Evolutionary conservation across 2,888 invertebrate species (phyloP).

Genomic region (Allygus modestus): DNA sequence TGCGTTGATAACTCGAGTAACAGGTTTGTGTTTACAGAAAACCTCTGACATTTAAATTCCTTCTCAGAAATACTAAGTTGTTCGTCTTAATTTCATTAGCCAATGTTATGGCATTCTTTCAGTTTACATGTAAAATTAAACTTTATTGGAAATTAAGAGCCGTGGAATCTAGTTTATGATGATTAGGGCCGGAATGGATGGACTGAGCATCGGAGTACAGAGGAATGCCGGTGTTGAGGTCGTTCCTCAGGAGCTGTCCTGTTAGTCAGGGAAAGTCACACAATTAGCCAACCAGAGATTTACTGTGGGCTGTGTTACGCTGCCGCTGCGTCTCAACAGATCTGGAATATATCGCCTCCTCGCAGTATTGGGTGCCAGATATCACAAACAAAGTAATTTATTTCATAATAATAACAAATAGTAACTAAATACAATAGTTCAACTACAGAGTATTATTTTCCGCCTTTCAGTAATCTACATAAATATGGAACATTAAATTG

Average conservation of each 20-base stretch:
- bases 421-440: no score
- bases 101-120: conserved; percentile 34
- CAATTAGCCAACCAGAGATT: conserved; percentile 2
- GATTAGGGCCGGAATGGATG: conserved; percentile 12
- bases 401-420: no score
- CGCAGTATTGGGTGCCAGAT: no score
- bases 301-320: not conserved
- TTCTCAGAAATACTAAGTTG: conserved; percentile 5
- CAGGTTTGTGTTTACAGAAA: conserved; percentile 2
- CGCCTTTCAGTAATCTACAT: no score
- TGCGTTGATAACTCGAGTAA: not conserved
- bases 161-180: conserved; percentile 27
- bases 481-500: no score
- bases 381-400: no score
- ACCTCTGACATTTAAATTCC: conserved; percentile 11
- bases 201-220: not conserved
- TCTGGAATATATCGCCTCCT: not conserved
- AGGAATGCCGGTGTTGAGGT: not conserved
- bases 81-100: conserved; percentile 29
- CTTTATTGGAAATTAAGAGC: conserved; percentile 25
- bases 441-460: no score
- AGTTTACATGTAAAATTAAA: conserved; percentile 32
- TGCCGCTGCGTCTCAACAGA: not conserved
- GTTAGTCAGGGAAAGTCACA: conserved; percentile 25
- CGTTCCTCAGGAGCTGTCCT: not conserved